Evolutionary conservation across 2,113 vertebrate species (phyloP), one percentile per base, ranked within the genome.

Genomic region (human): DNA sequence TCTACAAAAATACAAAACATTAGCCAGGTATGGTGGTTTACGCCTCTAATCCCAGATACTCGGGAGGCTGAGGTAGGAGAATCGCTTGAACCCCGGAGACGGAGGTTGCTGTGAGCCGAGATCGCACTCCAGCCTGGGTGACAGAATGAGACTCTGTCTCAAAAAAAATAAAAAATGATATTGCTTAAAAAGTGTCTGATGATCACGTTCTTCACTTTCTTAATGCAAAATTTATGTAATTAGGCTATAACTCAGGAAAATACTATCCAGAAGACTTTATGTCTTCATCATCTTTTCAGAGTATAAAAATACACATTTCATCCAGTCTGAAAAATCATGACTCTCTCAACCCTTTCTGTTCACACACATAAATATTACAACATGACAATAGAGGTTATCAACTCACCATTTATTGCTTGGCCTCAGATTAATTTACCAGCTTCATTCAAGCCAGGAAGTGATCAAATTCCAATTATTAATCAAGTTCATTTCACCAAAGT

Each of bases 381-480:
- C 14, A 52, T 61, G 25, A 57, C 10, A 96, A 90, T 5, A 87
- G 30, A 52, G 18, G 17, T 89, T 70, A 90, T 64, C 90, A 96
- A 95, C 96, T 98, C 76, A 95, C 85, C 92, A 94, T 96, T 98
- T 96, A 96, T 32, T 96, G 82, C 38, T 73, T 50, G 84, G 73
- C 50, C 91, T 98, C 90, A 92, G 91, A 96, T 9, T 97, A 97
- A 86, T 64, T 81, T 72, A 90, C 32, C 82, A 97, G 79, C 88
- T 95, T 94, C 66, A 78, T 48, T 70, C 59, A 93, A n/a, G 52
- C 13, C 61, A 94, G 32, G 0, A 95, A 3, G 50, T 70, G 75
- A 93, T 66, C 16, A 13, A 90, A 45, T 72, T 93, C 88, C 38
- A 90, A 59, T 0, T 89, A 72, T 52, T 96, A 57, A 93, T 18